Evolutionary conservation across 2,888 invertebrate species (phyloP).

Genomic region (Microdon myrmicae): DNA sequence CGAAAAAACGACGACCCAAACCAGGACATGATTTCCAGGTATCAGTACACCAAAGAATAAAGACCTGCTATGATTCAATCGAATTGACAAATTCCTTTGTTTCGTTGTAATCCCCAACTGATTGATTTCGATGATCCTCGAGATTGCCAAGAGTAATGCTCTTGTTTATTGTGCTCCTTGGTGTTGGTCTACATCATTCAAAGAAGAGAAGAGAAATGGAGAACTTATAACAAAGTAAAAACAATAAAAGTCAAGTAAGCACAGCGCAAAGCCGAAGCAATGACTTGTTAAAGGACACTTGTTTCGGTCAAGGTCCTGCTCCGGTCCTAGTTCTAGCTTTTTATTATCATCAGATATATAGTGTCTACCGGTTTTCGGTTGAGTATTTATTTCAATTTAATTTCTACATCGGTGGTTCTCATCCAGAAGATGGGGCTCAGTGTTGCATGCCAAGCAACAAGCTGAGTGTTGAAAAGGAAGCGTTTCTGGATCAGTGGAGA

Average conservation of each 20-base stretch:
- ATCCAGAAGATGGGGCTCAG: conserved; percentile 1
- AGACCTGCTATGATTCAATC: conserved; percentile 27
- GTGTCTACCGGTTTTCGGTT: no score
- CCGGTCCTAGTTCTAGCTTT: conserved; percentile 22
- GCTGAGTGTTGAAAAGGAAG: conserved; percentile 22
- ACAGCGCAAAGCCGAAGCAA: no score
- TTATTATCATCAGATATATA: conserved; percentile 38
- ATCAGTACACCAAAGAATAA: not conserved
- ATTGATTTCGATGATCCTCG: conserved; percentile 47
- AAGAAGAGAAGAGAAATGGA: conserved; percentile 13
- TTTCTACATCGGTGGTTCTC: conserved; percentile 15
- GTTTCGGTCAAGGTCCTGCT: no score
- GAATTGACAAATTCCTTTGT: conserved; percentile 47
- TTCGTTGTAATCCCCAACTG: conserved; percentile 39
- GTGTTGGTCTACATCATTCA: not conserved
- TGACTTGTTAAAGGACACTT: no score
- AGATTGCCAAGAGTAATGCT: conserved; percentile 45
- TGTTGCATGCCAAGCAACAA: conserved; percentile 20
- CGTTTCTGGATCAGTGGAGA: conserved; percentile 23
- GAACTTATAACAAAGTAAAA: conserved; percentile 6
- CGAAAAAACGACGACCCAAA: conserved; percentile 4
- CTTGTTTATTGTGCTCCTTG: conserved; percentile 23
- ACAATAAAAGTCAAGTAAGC: conserved; percentile 17
- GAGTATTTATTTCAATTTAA: conserved; percentile 45
- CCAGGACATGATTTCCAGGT: conserved; percentile 1